Evolutionary conservation across 2,113 vertebrate species (phyloP).

Genomic region (Cynopterus brachyotis): DNA sequence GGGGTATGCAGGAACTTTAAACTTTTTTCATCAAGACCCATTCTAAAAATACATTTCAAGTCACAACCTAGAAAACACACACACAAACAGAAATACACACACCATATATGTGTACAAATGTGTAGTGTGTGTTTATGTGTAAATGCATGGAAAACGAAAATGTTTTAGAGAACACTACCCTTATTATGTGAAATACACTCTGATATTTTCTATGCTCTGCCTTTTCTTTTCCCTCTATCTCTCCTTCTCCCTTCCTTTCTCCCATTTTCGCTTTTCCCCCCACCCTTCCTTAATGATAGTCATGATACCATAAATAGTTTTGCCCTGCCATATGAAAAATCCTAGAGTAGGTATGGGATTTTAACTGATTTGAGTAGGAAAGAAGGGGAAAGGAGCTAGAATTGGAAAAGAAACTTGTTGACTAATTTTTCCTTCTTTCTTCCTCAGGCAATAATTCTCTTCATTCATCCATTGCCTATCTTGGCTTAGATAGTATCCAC

Average conservation of each 20-base stretch:
- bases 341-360: neutral
- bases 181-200: neutral
- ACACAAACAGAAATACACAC: neutral
- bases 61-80: neutral
- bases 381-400: neutral
- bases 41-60: constrained; percentile 21
- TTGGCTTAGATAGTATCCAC: neutral
- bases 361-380: neutral
- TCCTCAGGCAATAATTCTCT: neutral
- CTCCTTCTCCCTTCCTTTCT: neutral
- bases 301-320: neutral
- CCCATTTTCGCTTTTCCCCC: neutral
- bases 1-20: neutral
- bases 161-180: neutral
- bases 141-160: neutral
- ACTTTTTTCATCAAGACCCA: neutral
- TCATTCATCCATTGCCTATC: neutral
- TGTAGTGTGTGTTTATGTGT: neutral
- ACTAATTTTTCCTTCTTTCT: neutral
- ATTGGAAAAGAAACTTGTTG: neutral
- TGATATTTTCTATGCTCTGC: neutral
- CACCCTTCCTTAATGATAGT: neutral
- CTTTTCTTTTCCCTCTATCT: neutral
- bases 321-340: constrained; percentile 13
- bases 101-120: neutral